Evolutionary conservation across 2,797 vertebrate species (phyloP).

Genomic region (Diplodus puntazzo): DNA sequence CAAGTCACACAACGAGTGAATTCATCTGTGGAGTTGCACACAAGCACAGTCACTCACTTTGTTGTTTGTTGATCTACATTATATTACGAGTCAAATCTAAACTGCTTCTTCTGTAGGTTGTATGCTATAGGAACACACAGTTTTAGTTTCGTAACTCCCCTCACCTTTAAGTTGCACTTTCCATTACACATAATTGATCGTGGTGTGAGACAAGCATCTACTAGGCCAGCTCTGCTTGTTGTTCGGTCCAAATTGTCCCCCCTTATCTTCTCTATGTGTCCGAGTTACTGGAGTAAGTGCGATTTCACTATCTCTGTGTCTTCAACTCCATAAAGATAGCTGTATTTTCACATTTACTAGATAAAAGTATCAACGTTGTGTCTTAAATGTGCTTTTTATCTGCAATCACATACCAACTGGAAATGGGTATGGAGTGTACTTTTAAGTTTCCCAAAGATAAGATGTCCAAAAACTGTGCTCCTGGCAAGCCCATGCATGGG

Average conservation of each 20-base stretch:
- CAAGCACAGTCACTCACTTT: not conserved
- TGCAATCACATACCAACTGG: conserved; percentile 29
- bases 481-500: not conserved
- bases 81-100: not conserved
- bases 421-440: conserved; percentile 11
- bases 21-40: too few species aligned
- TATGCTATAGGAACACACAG: conserved; percentile 7
- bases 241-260: conserved; percentile 31
- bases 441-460: conserved; percentile 31
- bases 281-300: conserved; percentile 15
- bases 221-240: conserved; percentile 12
- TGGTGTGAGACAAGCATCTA: not conserved
- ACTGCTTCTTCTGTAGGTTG: conserved; percentile 11
- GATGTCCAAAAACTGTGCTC: conserved; percentile 1
- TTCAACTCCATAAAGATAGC: conserved; percentile 22
- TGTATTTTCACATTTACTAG: conserved; percentile 27
- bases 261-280: conserved; percentile 37
- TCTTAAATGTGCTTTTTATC: conserved; percentile 46
- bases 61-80: not conserved
- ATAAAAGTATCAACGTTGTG: conserved; percentile 44
- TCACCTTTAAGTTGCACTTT: conserved; percentile 14
- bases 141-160: conserved; percentile 3
- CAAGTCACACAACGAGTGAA: too few species aligned
- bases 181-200: conserved; percentile 4
- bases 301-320: conserved; percentile 25